Base-by-base conservation (phyloP, 2,888 invertebrate genomes). In the Hypsopygia costalis region DNA sequence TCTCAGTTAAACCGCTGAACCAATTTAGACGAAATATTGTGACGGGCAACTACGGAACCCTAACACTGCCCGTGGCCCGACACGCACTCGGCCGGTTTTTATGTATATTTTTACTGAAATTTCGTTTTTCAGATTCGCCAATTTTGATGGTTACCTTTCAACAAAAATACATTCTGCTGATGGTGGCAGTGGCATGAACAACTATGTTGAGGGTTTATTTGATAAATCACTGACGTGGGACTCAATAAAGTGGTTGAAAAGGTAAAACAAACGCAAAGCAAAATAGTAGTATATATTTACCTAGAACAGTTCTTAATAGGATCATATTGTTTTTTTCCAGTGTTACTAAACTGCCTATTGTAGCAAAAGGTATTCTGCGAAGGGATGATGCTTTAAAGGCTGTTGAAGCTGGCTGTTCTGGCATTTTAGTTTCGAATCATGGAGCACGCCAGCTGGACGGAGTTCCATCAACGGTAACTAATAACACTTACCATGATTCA, bases 341-440 rank as follows among this genome's bases (percentile, higher is more conserved):
- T 43, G 89, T 94, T 9, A 96, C 97, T 0, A 91, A 83, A 6
- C 73, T 98, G 41, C 97, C 97, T 0, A 92, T 98, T 11, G 89
- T 98, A 37, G 85, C 96, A 3, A 98, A 98, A 85, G 98, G 98
- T 4, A 91, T 98, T 46, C 76, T 98, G 25, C 95, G 96, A 0
- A 92, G 91, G 0, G 96, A 97, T 66, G 98, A 98, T 81, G 98
- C 98, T 0, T 58, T 92, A 9, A 82, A 92, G 55, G 97, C 95
- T 0, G 88, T 91, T 0, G 87, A 95, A 52, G 86, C 91, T 38
- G 97, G 97, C 3, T 95, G 93, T 33, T 85, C 91, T 1, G 98
- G 92, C 0, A 92, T 98, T 40, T 88, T 97, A 45, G 98, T 98
- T 2, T 98, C 98, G 0, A 98, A 98, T 78, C 98, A 98, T 73